Conservation (phyloP, 1,140 invertebrate genomes). For the Caenorhabditis tropicalis region DNA sequence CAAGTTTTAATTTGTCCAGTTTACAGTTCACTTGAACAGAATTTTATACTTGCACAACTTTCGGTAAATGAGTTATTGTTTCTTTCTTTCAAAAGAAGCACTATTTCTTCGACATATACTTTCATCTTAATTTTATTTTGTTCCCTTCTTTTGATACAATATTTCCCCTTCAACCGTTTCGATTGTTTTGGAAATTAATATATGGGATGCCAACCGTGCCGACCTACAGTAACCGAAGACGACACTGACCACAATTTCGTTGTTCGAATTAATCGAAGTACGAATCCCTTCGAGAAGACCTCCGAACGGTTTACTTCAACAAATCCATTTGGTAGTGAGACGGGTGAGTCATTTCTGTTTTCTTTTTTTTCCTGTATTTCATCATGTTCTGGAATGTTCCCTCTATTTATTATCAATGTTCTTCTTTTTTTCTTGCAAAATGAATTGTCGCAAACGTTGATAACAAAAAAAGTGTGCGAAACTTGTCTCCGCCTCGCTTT, state of each 20-base stretch:
- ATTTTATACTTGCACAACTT: no score
- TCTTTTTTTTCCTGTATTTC: neutral
- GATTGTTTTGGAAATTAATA: neutral
- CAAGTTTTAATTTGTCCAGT: no score
- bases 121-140: neutral
- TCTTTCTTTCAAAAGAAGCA: neutral
- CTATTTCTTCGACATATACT: no score
- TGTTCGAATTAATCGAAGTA: neutral
- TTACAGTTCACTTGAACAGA: no score
- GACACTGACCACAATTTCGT: neutral
- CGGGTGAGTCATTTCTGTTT: slow-evolving; percentile 7
- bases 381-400: slow-evolving; percentile 24
- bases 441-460: slow-evolving; percentile 14
- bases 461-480: slow-evolving; percentile 38
- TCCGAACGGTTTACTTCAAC: neutral
- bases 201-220: slow-evolving; percentile 27
- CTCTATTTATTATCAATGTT: neutral
- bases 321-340: slow-evolving; percentile 3
- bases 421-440: slow-evolving; percentile 21
- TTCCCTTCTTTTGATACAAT: no score
- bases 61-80: no score
- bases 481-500: slow-evolving; percentile 19
- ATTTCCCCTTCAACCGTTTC: neutral
- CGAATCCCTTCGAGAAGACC: neutral
- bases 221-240: slow-evolving; percentile 17